Evolutionary conservation across 1,140 invertebrate genomes (phyloP), one percentile per base, ranked within the genome.

Genomic region (Drosophila orena): DNA sequence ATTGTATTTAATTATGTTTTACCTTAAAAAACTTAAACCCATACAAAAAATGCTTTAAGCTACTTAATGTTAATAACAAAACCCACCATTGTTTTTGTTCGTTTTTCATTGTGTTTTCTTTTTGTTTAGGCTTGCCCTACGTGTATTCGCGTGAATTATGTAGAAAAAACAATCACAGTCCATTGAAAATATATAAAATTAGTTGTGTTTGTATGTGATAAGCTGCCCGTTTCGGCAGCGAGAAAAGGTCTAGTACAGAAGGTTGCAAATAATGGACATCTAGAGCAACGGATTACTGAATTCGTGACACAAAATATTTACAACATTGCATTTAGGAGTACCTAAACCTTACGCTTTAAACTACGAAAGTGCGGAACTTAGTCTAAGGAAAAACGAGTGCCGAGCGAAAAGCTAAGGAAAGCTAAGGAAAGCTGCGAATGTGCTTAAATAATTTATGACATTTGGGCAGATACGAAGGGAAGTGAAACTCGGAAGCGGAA

Each of bases 361-460:
- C 79, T 88, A 83, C 59, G 49, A 66, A 84, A 86, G 83, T 88
- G 83, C 79, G 81, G 47, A 60, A 66, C 79, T 88, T 77, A 83
- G 60, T 60, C 56, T 79, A 76, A 60, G 30, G 47, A 58, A 72
- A 44, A 72, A 44, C 64, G 62, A 34, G 77, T 79, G 59, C 47
- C n/a, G 66, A 75, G 44, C 42, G 42, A 14, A 54, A 79, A 53
- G 44, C 42, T 55, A 69, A 69, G 56, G 73, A 66, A 80, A 53
- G 49, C 42, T 55, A 69, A 69, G 56, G 73, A 66, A 52, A 65
- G 55, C 74, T 65, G 72, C 77, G 69, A 62, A 57, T 77, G 83
- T 84, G 75, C 77, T 89, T 89, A 89, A 89, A 89, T 89, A 89
- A 89, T 89, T 89, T 90, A 89, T 89, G 84, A 89, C 72, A 66